A percentile compares a stretch with the other conserved stretches of the same genome.
Evolutionary conservation across 1,140 invertebrate genomes (phyloP).

Genomic region (Drosophila gunungcola): DNA sequence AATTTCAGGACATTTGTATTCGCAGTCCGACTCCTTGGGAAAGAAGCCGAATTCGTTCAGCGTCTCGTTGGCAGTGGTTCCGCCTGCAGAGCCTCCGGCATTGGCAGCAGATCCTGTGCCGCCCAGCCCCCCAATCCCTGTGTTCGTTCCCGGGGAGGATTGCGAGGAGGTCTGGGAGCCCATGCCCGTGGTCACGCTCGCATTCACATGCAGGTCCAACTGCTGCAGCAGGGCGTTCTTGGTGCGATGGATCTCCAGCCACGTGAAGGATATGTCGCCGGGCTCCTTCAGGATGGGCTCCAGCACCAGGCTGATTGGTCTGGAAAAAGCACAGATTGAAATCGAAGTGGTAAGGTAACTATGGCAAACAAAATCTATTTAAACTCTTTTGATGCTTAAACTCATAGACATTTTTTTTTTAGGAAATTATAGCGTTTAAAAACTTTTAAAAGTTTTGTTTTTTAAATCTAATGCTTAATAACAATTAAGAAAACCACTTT

Average conservation of each 20-base stretch:
- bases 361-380: neutral
- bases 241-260: constrained; percentile 90
- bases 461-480: too few species aligned
- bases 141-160: constrained; percentile 5
- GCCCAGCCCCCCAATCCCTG: constrained; percentile 43
- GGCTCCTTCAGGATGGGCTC: constrained; percentile 90
- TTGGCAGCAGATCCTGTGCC: constrained; percentile 24
- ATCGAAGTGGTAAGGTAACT: neutral
- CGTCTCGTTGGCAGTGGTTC: constrained; percentile 86
- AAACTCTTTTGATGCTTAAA: too few species aligned
- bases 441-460: too few species aligned
- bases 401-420: too few species aligned
- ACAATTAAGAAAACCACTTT: too few species aligned
- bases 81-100: constrained; percentile 29
- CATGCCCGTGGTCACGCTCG: constrained; percentile 72
- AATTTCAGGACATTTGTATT: constrained; percentile 93
- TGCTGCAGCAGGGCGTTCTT: constrained; percentile 88
- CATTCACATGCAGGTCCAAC: constrained; percentile 85
- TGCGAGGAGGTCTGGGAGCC: constrained; percentile 40
- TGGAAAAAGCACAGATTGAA: constrained; percentile 32
- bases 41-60: constrained; percentile 81
- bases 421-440: too few species aligned
- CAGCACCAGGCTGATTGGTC: constrained; percentile 87
- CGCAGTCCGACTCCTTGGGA: constrained; percentile 87
- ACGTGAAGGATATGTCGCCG: constrained; percentile 89